Conservation (phyloP, 1,140 invertebrate genomes). For the Bacillus rossius region DNA sequence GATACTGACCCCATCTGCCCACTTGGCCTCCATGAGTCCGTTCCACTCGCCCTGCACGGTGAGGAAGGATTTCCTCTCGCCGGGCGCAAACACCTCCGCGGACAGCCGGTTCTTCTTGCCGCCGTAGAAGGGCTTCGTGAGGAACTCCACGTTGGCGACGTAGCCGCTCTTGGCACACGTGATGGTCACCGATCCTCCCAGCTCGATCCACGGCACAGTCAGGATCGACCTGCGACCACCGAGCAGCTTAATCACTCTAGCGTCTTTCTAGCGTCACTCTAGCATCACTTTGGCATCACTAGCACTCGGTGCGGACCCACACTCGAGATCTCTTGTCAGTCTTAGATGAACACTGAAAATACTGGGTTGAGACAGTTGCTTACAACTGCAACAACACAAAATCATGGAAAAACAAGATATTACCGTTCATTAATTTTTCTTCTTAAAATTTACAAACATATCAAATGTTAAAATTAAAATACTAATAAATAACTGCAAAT, state of each 20-base stretch:
- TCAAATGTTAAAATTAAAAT: no score
- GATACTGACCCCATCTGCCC: constrained; percentile 71
- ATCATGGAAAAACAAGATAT: no score
- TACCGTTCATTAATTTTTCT: no score
- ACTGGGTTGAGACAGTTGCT: no score
- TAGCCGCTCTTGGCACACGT: constrained; percentile 88
- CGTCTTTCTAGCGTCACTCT: not conserved
- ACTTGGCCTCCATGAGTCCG: constrained; percentile 86
- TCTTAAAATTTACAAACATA: no score
- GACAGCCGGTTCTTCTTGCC: constrained; percentile 88
- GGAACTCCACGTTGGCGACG: constrained; percentile 83
- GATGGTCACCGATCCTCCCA: constrained; percentile 85
- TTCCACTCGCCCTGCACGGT: constrained; percentile 93
- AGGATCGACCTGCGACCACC: constrained; percentile 71
- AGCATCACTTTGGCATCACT: not conserved
- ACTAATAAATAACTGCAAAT: no score
- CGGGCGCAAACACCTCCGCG: constrained; percentile 70
- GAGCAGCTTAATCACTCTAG: no score
- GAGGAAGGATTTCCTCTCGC: constrained; percentile 84
- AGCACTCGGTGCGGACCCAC: not conserved
- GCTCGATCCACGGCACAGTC: constrained; percentile 94
- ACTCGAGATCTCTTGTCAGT: no score
- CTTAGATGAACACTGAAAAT: no score
- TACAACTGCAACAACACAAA: no score
- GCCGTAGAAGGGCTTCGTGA: constrained; percentile 96